A percentile compares a stretch with the other conserved stretches of the same genome.
These are phyloP conservation scores for Calvadosia cruxmelitensis DNA, from an alignment of 30 jellyfish, hydroid and myxozoan species.

Conservation along the genomic window DNA sequence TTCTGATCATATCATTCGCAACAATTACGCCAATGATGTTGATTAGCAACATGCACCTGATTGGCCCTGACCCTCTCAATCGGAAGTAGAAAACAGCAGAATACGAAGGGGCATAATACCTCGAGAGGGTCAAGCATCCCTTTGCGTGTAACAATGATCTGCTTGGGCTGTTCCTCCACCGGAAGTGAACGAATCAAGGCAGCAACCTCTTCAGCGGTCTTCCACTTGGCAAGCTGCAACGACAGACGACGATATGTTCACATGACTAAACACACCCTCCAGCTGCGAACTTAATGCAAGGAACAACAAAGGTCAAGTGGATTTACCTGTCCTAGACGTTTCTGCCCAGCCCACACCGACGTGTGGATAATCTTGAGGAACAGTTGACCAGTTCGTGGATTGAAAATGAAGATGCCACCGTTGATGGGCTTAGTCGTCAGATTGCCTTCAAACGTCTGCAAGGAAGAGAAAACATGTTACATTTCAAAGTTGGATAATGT, in stretches of 20 bases:
- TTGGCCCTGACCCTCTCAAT: too few species aligned
- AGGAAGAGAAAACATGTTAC: too few species aligned
- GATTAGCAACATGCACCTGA: too few species aligned
- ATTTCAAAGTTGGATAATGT: too few species aligned
- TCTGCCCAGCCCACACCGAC: constrained; percentile 99
- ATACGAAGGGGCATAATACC: constrained; percentile 20
- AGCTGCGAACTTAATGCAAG: too few species aligned
- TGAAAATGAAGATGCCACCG: constrained; percentile 97
- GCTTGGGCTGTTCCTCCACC: constrained; percentile 99
- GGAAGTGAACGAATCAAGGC: constrained; percentile 99
- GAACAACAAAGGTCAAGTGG: too few species aligned
- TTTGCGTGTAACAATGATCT: constrained; percentile 94
- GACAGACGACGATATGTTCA: neutral
- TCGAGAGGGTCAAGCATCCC: constrained; percentile 99
- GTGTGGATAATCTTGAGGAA: constrained; percentile 96
- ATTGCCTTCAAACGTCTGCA: constrained; percentile 81
- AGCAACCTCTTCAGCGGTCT: constrained; percentile 99
- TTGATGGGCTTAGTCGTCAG: constrained; percentile 98
- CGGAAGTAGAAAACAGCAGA: neutral
- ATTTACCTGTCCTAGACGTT: constrained; percentile 99
- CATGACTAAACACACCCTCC: neutral
- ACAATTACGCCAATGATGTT: too few species aligned
- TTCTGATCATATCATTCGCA: too few species aligned
- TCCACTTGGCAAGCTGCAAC: constrained; percentile 97
- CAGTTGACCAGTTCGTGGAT: constrained; percentile 99